phyloP scores from a whole-genome alignment of 2,888 invertebrate species.

The Brachycybe producta region DNA sequence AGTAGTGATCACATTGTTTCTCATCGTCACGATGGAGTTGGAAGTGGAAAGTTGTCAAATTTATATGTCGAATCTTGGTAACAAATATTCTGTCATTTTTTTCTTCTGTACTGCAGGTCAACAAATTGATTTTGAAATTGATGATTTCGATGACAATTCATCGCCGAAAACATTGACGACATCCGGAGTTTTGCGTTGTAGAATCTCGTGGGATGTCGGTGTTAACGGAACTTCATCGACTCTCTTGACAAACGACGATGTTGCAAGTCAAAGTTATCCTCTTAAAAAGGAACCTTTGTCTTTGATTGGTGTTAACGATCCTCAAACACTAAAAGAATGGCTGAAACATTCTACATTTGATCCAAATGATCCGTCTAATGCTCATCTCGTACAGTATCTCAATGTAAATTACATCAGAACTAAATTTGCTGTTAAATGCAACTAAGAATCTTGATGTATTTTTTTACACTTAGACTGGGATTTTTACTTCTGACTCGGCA shows the following conservation, averaged over 20 bases:
- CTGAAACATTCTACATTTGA: constrained; percentile 41
- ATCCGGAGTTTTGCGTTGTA: neutral
- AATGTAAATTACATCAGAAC: constrained; percentile 9
- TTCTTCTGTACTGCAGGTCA: neutral
- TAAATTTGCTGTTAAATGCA: too few relatives aligned
- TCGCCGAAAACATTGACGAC: neutral
- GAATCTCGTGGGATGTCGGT: neutral
- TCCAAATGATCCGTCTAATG: constrained; percentile 50
- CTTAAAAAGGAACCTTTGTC: constrained; percentile 29
- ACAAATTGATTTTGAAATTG: neutral
- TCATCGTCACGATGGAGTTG: constrained; percentile 37
- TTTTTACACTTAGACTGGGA: too few relatives aligned
- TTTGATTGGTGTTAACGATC: constrained; percentile 35
- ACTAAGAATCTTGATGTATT: neutral
- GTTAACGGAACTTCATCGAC: too few relatives aligned
- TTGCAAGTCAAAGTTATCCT: constrained; percentile 17
- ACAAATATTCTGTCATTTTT: neutral
- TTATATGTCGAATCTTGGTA: neutral
- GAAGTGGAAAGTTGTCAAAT: constrained; percentile 33
- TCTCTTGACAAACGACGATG: constrained; percentile 3
- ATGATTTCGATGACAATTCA: neutral
- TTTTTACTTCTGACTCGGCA: too few relatives aligned
- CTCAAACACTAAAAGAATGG: constrained; percentile 40
- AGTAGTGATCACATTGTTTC: constrained; percentile 32
- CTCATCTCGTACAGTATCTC: constrained; percentile 32